These are phyloP conservation scores for Lutjanus campechanus DNA, from an alignment of 2,797 vertebrate genomes.

Conservation along the genomic window DNA sequence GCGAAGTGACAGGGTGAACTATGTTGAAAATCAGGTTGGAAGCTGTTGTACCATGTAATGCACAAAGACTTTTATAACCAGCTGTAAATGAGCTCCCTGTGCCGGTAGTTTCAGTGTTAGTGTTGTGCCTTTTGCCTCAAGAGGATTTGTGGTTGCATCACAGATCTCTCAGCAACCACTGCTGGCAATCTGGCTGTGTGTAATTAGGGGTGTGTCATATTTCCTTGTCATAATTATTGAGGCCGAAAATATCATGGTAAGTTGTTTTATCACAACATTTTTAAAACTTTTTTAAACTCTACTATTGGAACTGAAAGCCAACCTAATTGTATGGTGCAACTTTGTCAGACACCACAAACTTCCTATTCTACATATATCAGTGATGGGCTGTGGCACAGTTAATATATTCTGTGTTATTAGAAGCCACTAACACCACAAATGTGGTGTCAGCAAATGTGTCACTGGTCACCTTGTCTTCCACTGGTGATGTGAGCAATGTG, in stretches of 20 bases:
- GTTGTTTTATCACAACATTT: not conserved
- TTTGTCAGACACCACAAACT: too few species aligned
- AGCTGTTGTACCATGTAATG: not conserved
- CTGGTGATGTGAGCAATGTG: not conserved
- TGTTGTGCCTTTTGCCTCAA: fast-evolving
- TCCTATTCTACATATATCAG: not conserved
- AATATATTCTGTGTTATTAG: not conserved
- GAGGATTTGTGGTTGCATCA: not conserved
- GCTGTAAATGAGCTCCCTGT: not conserved
- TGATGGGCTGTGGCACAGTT: not conserved
- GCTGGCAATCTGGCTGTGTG: not conserved
- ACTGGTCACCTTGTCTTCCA: not conserved
- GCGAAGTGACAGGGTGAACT: not conserved
- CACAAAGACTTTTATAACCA: slow-evolving; percentile 13
- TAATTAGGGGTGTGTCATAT: too few species aligned
- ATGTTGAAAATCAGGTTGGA: slow-evolving; percentile 42
- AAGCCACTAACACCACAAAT: not conserved
- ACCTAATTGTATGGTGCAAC: not conserved
- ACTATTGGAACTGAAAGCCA: not conserved
- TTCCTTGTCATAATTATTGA: not conserved
- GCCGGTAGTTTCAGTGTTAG: not conserved
- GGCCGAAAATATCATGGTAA: fast-evolving
- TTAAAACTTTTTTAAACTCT: not conserved
- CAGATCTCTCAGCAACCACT: not conserved
- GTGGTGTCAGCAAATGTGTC: not conserved